These are phyloP conservation scores for Priocnemis perturbator DNA, from an alignment of 2,888 invertebrate species.

Conservation along the genomic window DNA sequence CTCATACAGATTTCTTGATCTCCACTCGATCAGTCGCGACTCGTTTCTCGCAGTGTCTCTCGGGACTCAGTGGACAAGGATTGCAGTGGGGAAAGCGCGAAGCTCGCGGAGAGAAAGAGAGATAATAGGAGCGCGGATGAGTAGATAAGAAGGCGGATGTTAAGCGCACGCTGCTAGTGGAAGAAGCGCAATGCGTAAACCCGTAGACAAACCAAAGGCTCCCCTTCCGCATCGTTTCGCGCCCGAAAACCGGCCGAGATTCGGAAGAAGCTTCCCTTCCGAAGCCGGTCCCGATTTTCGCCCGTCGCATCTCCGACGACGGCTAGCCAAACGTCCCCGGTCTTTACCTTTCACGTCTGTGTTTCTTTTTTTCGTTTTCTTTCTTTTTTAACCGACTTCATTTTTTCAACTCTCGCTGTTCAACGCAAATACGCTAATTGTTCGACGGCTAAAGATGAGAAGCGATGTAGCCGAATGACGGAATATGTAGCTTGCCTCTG, in stretches of 20 bases:
- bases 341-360: not conserved
- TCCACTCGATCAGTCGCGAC: too few relatives aligned
- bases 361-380: too few relatives aligned
- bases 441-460: slow-evolving; percentile 45
- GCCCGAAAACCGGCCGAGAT: slow-evolving; percentile 21
- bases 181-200: slow-evolving; percentile 8
- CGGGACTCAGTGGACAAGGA: too few relatives aligned
- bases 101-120: not conserved
- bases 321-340: slow-evolving; percentile 18
- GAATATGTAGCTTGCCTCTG: slow-evolving; percentile 38
- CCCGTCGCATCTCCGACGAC: slow-evolving; percentile 11
- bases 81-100: not conserved
- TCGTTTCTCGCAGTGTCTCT: too few relatives aligned
- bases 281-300: slow-evolving; percentile 22
- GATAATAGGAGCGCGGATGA: not conserved
- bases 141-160: too few relatives aligned
- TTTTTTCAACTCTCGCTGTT: slow-evolving; percentile 31
- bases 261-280: slow-evolving; percentile 16
- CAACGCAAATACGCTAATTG: slow-evolving; percentile 42
- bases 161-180: not conserved
- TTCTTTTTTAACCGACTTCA: too few relatives aligned
- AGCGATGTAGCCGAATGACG: slow-evolving; percentile 38
- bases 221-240: slow-evolving; percentile 33
- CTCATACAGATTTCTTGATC: too few relatives aligned
- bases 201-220: slow-evolving; percentile 53